These are phyloP conservation scores for Desoria tigrina DNA, from an alignment of 2,888 invertebrate species.

Conservation along the genomic window DNA sequence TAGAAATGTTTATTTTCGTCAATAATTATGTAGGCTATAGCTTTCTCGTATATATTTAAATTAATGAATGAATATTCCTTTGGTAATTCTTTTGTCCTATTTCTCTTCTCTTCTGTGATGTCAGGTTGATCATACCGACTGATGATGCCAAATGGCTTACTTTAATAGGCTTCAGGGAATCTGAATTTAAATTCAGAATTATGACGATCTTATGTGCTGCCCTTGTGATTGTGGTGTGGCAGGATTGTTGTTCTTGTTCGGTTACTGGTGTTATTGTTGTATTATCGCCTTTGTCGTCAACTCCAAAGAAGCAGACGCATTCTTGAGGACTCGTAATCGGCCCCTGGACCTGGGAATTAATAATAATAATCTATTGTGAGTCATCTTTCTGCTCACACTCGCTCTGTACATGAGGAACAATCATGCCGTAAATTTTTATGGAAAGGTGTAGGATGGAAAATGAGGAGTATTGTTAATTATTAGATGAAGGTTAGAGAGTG, in stretches of 20 bases:
- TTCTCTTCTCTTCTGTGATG: too few relatives aligned
- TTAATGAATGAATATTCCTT: too few relatives aligned
- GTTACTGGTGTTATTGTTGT: neutral
- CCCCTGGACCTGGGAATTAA: constrained; percentile 26
- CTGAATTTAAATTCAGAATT: too few relatives aligned
- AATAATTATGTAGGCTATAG: too few relatives aligned
- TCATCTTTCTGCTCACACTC: neutral
- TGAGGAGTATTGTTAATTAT: too few relatives aligned
- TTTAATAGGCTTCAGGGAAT: too few relatives aligned
- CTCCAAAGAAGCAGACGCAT: constrained; percentile 42
- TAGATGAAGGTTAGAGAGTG: too few relatives aligned
- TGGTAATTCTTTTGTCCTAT: too few relatives aligned
- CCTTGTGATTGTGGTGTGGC: neutral
- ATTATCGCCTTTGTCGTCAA: constrained; percentile 21
- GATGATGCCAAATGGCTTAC: too few relatives aligned
- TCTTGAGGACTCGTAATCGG: constrained; percentile 39
- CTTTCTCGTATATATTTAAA: too few relatives aligned
- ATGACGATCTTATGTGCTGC: neutral
- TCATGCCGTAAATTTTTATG: constrained; percentile 7
- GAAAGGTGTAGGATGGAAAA: neutral
- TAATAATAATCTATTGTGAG: constrained; percentile 10
- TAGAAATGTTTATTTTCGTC: too few relatives aligned
- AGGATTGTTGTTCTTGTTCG: neutral
- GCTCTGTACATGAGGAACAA: neutral
- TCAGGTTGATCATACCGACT: too few relatives aligned